Evolutionary conservation across 1,140 invertebrate genomes (phyloP).

Genomic region (Ceratina calcarata): DNA sequence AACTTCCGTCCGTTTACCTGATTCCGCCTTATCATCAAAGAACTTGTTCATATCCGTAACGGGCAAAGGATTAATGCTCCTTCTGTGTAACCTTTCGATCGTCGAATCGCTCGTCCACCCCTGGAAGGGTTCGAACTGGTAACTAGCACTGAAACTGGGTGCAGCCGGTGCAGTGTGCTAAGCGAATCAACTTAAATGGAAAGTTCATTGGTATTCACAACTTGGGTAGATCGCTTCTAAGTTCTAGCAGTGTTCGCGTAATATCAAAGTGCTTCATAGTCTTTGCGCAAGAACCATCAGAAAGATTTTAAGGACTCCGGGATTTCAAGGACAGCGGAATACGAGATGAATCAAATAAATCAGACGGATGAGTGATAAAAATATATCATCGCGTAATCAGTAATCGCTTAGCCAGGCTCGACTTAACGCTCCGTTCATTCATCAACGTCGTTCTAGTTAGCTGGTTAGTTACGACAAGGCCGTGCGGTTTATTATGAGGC

Average conservation of each 20-base stretch:
- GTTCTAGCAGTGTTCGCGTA: neutral
- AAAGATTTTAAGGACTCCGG: too few species aligned
- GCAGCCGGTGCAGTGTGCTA: neutral
- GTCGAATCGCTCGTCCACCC: slow-evolving; percentile 70
- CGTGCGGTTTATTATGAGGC: slow-evolving; percentile 51
- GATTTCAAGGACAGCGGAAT: neutral
- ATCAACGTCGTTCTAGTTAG: slow-evolving; percentile 62
- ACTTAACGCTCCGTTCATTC: slow-evolving; percentile 46
- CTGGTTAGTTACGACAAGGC: slow-evolving; percentile 34
- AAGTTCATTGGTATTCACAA: neutral
- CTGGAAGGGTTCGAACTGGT: slow-evolving; percentile 53
- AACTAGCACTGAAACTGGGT: neutral
- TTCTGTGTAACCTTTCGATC: slow-evolving; percentile 56
- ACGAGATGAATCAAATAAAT: neutral
- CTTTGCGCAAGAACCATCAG: too few species aligned
- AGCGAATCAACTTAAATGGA: neutral
- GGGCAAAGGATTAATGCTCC: slow-evolving; percentile 53
- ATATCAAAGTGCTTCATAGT: neutral
- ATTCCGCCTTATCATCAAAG: slow-evolving; percentile 58
- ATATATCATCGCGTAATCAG: slow-evolving; percentile 20
- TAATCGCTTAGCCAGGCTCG: slow-evolving; percentile 24
- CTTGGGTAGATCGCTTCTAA: neutral
- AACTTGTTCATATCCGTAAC: slow-evolving; percentile 65
- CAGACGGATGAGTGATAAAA: neutral
- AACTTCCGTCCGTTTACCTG: slow-evolving; percentile 57